These are phyloP conservation scores for Xenopus petersii DNA, from an alignment of 2,797 vertebrate genomes.

Conservation along the genomic window DNA sequence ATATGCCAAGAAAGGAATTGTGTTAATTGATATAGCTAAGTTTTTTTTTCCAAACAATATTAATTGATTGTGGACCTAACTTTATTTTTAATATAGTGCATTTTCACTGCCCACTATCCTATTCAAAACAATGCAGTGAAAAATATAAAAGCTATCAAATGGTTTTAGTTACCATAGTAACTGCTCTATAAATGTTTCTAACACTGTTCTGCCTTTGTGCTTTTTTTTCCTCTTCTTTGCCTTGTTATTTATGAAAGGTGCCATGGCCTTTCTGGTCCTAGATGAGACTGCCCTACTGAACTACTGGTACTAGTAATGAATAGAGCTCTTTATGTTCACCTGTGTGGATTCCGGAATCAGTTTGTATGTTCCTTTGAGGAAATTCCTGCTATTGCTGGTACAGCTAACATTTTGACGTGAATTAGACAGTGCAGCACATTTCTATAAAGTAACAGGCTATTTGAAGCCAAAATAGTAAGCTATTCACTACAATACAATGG, in stretches of 20 bases:
- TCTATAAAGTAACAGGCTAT: background rate
- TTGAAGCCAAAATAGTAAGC: background rate
- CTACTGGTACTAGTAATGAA: slow-evolving; percentile 19
- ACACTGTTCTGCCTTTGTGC: background rate
- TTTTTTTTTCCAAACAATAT: too few relatives aligned
- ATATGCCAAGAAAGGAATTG: too few relatives aligned
- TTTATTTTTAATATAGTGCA: too few relatives aligned
- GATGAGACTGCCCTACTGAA: background rate
- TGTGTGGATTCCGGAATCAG: slow-evolving; percentile 1
- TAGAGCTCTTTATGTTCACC: slow-evolving; percentile 25
- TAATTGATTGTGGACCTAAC: too few relatives aligned
- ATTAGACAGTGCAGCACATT: background rate
- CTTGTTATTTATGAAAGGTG: slow-evolving; percentile 6
- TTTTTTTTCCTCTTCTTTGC: background rate
- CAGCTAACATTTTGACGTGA: background rate
- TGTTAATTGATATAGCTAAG: too few relatives aligned
- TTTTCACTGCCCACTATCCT: too few relatives aligned
- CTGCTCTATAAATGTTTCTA: background rate
- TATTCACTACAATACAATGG: background rate
- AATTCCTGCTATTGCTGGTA: background rate
- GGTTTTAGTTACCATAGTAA: slow-evolving; percentile 30
- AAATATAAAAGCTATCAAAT: background rate
- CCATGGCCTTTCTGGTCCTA: background rate
- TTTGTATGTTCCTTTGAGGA: slow-evolving; percentile 15
- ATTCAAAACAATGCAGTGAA: background rate